Evolutionary conservation across 2,888 invertebrate species (phyloP).

Genomic region (Tenthredo livida): DNA sequence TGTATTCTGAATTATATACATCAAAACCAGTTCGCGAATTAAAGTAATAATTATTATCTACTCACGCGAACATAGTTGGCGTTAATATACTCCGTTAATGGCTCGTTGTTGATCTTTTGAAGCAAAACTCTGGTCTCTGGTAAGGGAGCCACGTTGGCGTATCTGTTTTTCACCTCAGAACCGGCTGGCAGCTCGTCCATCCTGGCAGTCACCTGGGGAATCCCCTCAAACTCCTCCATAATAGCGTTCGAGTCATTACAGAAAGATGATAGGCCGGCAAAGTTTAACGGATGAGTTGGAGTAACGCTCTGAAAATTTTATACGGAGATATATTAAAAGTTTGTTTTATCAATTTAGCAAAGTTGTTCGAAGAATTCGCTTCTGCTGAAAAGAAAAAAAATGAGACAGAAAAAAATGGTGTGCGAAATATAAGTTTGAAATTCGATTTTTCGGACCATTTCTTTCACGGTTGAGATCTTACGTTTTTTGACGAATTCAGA

Average conservation of each 20-base stretch:
- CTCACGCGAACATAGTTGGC: slow-evolving; percentile 95
- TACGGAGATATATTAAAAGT: background rate
- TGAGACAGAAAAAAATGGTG: background rate
- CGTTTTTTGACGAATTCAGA: background rate
- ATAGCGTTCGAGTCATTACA: slow-evolving; percentile 86
- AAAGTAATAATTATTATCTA: slow-evolving; percentile 56
- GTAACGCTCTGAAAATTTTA: slow-evolving; percentile 74
- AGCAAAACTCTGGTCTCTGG: slow-evolving; percentile 94
- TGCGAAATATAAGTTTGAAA: background rate
- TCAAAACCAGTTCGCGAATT: background rate
- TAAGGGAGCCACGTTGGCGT: slow-evolving; percentile 96
- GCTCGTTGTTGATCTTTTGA: slow-evolving; percentile 85
- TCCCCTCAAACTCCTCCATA: slow-evolving; percentile 89
- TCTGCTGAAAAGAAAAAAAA: background rate
- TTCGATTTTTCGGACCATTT: background rate
- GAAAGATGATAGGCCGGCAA: slow-evolving; percentile 88
- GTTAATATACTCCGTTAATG: slow-evolving; percentile 94
- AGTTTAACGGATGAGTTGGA: slow-evolving; percentile 88
- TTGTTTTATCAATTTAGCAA: background rate
- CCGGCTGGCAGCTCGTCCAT: slow-evolving; percentile 92
- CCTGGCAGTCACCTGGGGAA: slow-evolving; percentile 88
- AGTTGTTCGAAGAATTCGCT: background rate
- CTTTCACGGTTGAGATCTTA: background rate
- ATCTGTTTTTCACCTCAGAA: slow-evolving; percentile 94
- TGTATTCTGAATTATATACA: background rate